Evolutionary conservation across 2,797 vertebrate species (phyloP).

Genomic region (Aselliscus stoliczkanus): DNA sequence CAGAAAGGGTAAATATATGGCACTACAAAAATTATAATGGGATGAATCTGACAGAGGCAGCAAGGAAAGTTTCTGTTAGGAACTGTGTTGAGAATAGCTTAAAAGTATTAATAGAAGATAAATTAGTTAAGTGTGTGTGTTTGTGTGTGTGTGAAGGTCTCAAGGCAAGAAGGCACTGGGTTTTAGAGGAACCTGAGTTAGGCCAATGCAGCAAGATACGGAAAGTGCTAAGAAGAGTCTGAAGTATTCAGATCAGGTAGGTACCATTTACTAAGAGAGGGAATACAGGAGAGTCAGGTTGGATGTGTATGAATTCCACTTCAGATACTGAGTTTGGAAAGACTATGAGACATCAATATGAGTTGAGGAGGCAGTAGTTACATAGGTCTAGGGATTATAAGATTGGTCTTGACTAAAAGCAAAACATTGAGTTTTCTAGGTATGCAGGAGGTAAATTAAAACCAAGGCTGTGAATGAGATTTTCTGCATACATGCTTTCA

Average conservation of each 20-base stretch:
- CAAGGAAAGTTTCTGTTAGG: neutral
- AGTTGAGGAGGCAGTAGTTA: neutral
- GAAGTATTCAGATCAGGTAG: neutral
- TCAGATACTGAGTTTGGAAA: neutral
- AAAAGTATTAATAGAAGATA: neutral
- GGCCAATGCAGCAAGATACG: neutral
- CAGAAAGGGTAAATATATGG: neutral
- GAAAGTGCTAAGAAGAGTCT: neutral
- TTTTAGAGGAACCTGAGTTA: neutral
- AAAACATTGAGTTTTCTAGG: neutral
- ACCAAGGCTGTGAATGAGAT: neutral
- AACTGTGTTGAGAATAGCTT: neutral
- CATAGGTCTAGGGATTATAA: neutral
- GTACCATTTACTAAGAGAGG: neutral
- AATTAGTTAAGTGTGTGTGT: neutral
- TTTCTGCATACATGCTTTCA: neutral
- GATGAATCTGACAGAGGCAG: neutral
- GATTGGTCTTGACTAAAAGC: neutral
- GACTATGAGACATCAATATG: neutral
- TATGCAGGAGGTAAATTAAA: neutral
- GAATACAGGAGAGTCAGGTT: neutral
- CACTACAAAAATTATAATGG: neutral
- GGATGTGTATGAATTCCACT: neutral
- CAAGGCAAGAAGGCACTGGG: neutral
- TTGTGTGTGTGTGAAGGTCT: neutral